Evolutionary conservation across 2,888 invertebrate species (phyloP).

Genomic region (Cheiracanthium punctorium): DNA sequence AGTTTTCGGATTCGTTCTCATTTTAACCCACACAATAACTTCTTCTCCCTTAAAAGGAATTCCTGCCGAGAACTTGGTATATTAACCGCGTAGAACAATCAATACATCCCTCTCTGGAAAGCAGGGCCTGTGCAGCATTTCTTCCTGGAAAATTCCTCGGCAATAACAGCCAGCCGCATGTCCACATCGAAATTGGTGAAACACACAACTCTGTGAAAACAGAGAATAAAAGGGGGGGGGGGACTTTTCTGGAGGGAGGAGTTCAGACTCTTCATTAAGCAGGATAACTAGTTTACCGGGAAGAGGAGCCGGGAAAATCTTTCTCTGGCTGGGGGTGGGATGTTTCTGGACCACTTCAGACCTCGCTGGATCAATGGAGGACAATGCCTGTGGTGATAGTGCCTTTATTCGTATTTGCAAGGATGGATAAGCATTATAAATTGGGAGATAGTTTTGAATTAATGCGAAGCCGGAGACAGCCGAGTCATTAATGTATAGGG

Average conservation of each 20-base stretch:
- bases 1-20: no score
- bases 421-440: slow-evolving; percentile 13
- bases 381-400: slow-evolving; percentile 7
- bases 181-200: background rate
- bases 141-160: background rate
- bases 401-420: background rate
- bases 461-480: background rate
- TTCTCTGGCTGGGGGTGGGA: background rate
- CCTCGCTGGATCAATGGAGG: slow-evolving; percentile 2
- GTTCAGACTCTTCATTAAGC: slow-evolving; percentile 46
- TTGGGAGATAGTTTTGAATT: slow-evolving; percentile 1
- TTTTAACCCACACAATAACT: no score
- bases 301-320: slow-evolving; percentile 16
- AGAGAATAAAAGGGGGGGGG: slow-evolving; percentile 38
- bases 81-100: background rate
- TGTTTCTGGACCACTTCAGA: slow-evolving; percentile 13
- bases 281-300: slow-evolving; percentile 56
- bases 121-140: background rate
- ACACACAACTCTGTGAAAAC: slow-evolving; percentile 22
- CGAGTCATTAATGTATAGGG: background rate
- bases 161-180: background rate
- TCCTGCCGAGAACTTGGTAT: background rate
- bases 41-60: background rate
- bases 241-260: slow-evolving; percentile 26
- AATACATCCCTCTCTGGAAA: background rate